Evolutionary conservation across 1,140 invertebrate species (phyloP).

Genomic region (Penaeus indicus): DNA sequence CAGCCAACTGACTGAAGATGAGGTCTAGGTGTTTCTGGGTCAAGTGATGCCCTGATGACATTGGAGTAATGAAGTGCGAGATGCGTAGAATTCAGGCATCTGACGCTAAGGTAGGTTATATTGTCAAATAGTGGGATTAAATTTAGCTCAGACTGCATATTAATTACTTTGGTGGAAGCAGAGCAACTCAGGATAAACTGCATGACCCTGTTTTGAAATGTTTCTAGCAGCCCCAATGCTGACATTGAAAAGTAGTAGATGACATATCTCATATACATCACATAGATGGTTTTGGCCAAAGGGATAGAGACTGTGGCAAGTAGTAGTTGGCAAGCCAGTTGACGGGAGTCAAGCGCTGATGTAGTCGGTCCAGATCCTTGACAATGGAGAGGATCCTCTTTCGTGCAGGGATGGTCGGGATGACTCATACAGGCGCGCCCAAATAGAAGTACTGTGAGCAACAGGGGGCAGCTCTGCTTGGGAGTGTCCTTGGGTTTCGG

Average conservation of each 20-base stretch:
- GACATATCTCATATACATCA: not conserved
- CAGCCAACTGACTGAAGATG: not conserved
- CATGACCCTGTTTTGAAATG: conserved; percentile 36
- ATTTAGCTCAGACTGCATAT: conserved; percentile 29
- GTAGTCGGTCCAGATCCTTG: not conserved
- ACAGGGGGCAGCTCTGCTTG: not conserved
- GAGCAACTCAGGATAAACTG: conserved; percentile 13
- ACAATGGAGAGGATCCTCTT: not conserved
- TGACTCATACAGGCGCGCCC: not conserved
- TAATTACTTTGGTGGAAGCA: not conserved
- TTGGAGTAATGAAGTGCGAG: conserved; percentile 7
- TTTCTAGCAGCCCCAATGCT: conserved; percentile 3
- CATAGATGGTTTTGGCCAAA: conserved; percentile 25
- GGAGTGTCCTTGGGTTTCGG: not conserved
- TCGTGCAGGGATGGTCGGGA: not conserved
- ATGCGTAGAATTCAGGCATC: conserved; percentile 31
- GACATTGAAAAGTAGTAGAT: not conserved
- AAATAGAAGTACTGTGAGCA: conserved; percentile 11
- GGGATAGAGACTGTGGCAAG: conserved; percentile 18
- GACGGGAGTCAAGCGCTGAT: not conserved
- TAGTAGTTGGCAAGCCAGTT: conserved; percentile 22
- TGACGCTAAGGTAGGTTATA: not conserved
- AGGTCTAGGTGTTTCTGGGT: conserved; percentile 6
- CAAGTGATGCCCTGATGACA: conserved; percentile 13
- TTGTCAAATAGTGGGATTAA: conserved; percentile 15